Conservation (phyloP, 2,888 invertebrate species). For the Nebria brevicollis region DNA sequence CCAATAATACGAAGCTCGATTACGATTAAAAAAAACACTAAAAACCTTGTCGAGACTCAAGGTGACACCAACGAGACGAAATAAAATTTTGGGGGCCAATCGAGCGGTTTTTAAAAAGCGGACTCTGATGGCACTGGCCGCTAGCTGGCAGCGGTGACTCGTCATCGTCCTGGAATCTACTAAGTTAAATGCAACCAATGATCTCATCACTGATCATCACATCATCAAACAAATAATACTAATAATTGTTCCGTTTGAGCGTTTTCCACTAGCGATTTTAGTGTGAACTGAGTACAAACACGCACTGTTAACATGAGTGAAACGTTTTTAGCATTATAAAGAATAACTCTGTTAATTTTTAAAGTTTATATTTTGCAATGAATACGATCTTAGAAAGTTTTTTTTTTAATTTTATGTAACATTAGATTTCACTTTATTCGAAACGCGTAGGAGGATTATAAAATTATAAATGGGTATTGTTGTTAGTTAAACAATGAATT, state of each 20-base stretch:
- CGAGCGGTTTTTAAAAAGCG: background rate
- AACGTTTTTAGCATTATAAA: background rate
- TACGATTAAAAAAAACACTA: background rate
- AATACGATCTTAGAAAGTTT: background rate
- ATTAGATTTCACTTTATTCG: background rate
- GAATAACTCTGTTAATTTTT: background rate
- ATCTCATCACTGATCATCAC: background rate
- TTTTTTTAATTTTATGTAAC: background rate
- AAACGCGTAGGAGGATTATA: background rate
- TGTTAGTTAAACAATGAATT: background rate
- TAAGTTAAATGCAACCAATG: background rate
- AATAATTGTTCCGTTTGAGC: background rate
- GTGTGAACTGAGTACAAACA: background rate
- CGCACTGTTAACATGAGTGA: background rate
- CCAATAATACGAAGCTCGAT: background rate
- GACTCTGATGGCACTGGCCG: background rate
- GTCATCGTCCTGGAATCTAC: background rate
- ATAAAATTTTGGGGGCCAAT: background rate
- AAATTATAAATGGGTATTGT: background rate
- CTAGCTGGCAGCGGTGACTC: background rate
- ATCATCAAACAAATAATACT: background rate
- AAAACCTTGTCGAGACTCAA: background rate
- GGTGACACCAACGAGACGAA: background rate
- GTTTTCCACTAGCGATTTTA: background rate
- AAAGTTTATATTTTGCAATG: conserved; percentile 1